A percentile compares a stretch with the other conserved stretches of the same genome.
Evolutionary conservation across 2,113 vertebrate species (phyloP).

Genomic region (Phalacrocorax brasilianus): DNA sequence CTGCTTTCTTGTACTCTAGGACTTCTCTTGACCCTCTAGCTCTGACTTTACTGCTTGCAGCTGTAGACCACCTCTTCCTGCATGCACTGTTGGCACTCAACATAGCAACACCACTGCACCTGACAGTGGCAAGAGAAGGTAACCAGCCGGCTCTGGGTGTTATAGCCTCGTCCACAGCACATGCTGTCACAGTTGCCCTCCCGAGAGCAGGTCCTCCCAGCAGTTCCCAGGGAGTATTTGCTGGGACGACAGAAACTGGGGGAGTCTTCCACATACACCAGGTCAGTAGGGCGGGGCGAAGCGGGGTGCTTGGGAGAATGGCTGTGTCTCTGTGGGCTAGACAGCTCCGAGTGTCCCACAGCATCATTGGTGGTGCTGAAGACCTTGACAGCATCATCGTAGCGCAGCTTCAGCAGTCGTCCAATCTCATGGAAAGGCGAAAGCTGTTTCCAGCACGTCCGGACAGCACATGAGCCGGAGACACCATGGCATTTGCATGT

Average conservation of each 20-base stretch:
- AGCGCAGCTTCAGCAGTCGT: conserved; percentile 87
- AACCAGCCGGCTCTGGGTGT: conserved; percentile 91
- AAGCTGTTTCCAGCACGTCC: conserved; percentile 98
- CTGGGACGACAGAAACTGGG: conserved; percentile 95
- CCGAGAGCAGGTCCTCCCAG: conserved; percentile 86
- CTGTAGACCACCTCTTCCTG: conserved; percentile 94
- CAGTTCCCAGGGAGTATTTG: conserved; percentile 89
- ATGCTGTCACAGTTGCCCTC: conserved; percentile 93
- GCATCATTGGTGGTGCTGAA: conserved; percentile 91
- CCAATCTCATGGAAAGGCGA: conserved; percentile 93
- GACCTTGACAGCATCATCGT: conserved; percentile 87
- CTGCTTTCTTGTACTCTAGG: background rate
- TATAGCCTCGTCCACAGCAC: conserved; percentile 95
- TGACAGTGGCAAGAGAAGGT: conserved; percentile 96
- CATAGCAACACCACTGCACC: conserved; percentile 98
- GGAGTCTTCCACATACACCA: conserved; percentile 95
- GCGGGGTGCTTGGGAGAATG: conserved; percentile 18
- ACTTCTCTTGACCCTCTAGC: background rate
- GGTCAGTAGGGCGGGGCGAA: conserved; percentile 80
- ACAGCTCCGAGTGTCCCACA: conserved; percentile 87
- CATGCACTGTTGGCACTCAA: conserved; percentile 95
- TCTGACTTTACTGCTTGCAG: conserved; percentile 82
- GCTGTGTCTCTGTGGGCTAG: conserved; percentile 70
- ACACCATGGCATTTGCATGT: conserved; percentile 98
- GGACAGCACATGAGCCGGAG: conserved; percentile 92